These are phyloP conservation scores for Sinopyrophorus schimmeli DNA, from an alignment of 2,888 invertebrate genomes.

Conservation along the genomic window DNA sequence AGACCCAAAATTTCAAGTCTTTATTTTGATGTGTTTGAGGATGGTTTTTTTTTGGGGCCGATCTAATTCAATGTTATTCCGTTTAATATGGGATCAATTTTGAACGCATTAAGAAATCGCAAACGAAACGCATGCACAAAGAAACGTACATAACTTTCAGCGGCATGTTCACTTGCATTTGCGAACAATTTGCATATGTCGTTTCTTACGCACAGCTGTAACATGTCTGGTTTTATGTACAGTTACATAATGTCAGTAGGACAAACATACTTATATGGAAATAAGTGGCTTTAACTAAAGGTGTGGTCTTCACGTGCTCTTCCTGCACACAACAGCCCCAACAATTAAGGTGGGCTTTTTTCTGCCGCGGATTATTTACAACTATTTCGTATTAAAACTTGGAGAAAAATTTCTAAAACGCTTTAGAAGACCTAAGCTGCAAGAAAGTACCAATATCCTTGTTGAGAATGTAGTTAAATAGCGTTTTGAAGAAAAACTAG, in stretches of 20 bases:
- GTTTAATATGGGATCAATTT: no score
- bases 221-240: conserved; percentile 43
- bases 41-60: no score
- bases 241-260: conserved; percentile 54
- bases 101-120: no score
- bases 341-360: no score
- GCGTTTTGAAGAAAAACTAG: conserved; percentile 23
- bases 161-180: conserved; percentile 12
- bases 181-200: conserved; percentile 22
- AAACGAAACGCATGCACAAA: no score
- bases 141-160: no score
- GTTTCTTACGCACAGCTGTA: conserved; percentile 25
- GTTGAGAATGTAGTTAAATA: conserved; percentile 26
- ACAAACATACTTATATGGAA: conserved; percentile 50
- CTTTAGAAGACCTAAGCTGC: conserved; percentile 5
- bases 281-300: conserved; percentile 41
- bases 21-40: no score
- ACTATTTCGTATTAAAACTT: no score
- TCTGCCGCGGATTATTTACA: no score
- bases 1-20: no score
- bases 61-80: no score
- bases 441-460: conserved; percentile 30
- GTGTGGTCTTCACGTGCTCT: conserved; percentile 46
- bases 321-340: no score
- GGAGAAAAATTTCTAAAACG: conserved; percentile 16